These are phyloP conservation scores for Microctenopoma lineatum DNA, from an alignment of 2,797 vertebrate genomes.

Conservation along the genomic window DNA sequence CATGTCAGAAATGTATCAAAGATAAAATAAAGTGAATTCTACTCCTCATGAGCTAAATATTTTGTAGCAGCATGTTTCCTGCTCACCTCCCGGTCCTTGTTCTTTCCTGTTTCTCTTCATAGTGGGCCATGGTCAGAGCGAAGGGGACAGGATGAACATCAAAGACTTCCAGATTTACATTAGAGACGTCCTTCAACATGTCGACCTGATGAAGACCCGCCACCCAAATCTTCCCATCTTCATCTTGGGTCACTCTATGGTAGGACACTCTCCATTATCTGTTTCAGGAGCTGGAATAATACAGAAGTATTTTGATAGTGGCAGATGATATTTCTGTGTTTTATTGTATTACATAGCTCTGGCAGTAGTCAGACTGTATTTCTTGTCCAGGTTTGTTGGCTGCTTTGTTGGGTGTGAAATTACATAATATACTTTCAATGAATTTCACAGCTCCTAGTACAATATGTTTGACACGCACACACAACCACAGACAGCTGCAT, in stretches of 20 bases:
- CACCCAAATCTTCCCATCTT: constrained; percentile 89
- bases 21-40: too few relatives aligned
- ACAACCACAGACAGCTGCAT: constrained; percentile 13
- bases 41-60: not conserved
- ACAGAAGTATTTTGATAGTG: not conserved
- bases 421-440: not conserved
- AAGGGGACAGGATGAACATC: constrained; percentile 93
- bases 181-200: constrained; percentile 92
- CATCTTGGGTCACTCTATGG: constrained; percentile 97
- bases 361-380: not conserved
- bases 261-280: constrained; percentile 68
- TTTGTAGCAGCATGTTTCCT: not conserved
- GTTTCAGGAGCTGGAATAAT: not conserved
- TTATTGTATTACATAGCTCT: not conserved
- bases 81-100: constrained; percentile 7
- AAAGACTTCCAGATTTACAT: constrained; percentile 94
- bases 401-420: constrained; percentile 31
- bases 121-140: constrained; percentile 97
- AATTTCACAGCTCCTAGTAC: constrained; percentile 12
- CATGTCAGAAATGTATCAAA: too few relatives aligned
- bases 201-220: constrained; percentile 89
- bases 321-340: not conserved
- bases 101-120: constrained; percentile 25
- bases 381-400: not conserved
- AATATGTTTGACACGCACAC: not conserved